phyloP scores from a whole-genome alignment of 2,113 vertebrate genomes.

The Otolemur garnettii region DNA sequence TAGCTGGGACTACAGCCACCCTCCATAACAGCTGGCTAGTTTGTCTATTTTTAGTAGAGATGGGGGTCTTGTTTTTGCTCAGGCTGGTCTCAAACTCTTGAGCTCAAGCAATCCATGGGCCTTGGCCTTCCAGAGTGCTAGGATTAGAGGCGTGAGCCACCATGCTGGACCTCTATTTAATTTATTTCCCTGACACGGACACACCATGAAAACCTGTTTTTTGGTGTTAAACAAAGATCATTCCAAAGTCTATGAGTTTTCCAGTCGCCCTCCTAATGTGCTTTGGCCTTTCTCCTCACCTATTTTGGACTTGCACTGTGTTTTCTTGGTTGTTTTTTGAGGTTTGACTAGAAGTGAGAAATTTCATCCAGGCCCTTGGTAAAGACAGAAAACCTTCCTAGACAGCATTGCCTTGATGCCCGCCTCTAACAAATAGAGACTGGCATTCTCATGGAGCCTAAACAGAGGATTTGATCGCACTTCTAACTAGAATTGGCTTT shows the following conservation, averaged over 20 bases:
- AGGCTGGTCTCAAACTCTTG: too few relatives aligned
- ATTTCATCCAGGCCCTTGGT: neutral
- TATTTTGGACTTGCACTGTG: neutral
- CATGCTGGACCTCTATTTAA: too few relatives aligned
- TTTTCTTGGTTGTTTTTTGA: constrained; percentile 3
- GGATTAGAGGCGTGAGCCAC: too few relatives aligned
- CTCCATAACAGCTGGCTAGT: too few relatives aligned
- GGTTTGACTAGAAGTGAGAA: neutral
- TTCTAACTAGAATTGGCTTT: neutral
- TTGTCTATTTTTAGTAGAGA: too few relatives aligned
- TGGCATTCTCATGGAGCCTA: neutral
- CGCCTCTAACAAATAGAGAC: neutral
- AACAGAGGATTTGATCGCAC: neutral
- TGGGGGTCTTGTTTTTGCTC: too few relatives aligned
- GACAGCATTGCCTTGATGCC: neutral
- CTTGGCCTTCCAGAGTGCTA: too few relatives aligned
- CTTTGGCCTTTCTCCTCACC: neutral
- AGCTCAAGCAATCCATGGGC: too few relatives aligned
- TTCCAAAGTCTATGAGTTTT: neutral
- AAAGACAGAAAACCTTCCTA: neutral
- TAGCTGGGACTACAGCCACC: too few relatives aligned
- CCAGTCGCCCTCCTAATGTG: neutral
- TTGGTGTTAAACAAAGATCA: neutral
- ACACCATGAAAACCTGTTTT: neutral
- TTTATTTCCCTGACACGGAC: neutral